Evolutionary conservation across 2,888 invertebrate species (phyloP).

Genomic region (Leptinotarsa peninsularis): DNA sequence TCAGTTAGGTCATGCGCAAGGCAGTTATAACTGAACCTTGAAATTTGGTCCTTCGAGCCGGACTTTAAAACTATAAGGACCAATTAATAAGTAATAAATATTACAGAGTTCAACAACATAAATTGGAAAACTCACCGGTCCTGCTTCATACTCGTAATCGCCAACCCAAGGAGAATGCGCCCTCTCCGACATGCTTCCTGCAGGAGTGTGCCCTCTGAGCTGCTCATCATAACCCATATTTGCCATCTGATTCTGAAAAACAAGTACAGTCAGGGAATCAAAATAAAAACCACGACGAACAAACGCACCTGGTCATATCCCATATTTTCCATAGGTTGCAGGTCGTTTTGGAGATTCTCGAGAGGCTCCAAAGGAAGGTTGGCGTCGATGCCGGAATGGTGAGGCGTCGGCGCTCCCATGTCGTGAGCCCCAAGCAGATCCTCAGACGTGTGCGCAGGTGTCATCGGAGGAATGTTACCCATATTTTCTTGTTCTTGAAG

Average conservation of each 20-base stretch:
- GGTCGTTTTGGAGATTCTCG: conserved; percentile 56
- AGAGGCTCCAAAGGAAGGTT: conserved; percentile 55
- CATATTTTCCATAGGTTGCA: conserved; percentile 73
- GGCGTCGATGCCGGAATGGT: conserved; percentile 56
- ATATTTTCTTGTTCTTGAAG: conserved; percentile 63
- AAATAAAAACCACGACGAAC: neutral
- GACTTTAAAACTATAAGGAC: neutral
- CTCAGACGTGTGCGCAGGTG: conserved; percentile 60
- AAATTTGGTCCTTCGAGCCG: neutral
- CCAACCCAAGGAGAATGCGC: conserved; percentile 76
- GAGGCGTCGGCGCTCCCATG: conserved; percentile 57
- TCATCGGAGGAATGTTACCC: conserved; percentile 59
- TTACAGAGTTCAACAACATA: too few species aligned
- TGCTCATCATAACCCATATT: conserved; percentile 82
- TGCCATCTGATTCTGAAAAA: conserved; percentile 69
- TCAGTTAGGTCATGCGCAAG: too few species aligned
- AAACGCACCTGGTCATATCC: conserved; percentile 70
- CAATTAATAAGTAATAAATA: too few species aligned
- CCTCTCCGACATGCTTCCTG: conserved; percentile 71
- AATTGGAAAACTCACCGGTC: conserved; percentile 73
- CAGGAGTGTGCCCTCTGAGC: conserved; percentile 73
- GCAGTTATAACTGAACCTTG: neutral
- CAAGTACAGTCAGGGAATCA: neutral
- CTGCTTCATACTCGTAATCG: conserved; percentile 85
- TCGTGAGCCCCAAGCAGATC: conserved; percentile 56